These are phyloP conservation scores for Arctia plantaginis DNA, from an alignment of 2,888 invertebrate species.

Conservation along the genomic window DNA sequence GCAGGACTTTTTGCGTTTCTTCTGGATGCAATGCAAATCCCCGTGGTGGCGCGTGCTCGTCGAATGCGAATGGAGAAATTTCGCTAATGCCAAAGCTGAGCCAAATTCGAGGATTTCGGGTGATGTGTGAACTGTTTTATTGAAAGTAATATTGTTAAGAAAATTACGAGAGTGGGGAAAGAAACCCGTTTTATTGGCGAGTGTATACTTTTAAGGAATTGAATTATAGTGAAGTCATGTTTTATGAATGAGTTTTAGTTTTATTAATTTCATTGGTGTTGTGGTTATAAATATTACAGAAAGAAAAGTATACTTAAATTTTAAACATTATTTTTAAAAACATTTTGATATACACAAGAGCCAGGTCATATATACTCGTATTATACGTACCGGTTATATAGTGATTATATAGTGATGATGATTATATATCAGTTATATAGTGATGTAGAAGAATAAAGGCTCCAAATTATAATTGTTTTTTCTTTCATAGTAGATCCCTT, in stretches of 20 bases:
- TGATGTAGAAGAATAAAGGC: too few species aligned
- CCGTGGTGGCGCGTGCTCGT: constrained; percentile 56
- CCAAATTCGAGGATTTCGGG: constrained; percentile 33
- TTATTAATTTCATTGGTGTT: neutral
- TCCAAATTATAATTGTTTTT: too few species aligned
- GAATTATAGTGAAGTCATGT: neutral
- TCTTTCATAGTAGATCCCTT: neutral
- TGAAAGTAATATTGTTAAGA: constrained; percentile 8
- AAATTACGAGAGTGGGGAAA: neutral
- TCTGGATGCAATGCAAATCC: constrained; percentile 80
- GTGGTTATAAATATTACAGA: neutral
- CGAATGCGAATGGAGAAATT: constrained; percentile 75
- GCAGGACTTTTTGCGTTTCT: constrained; percentile 77
- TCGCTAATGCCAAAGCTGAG: constrained; percentile 63
- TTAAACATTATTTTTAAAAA: neutral
- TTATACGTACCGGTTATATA: too few species aligned
- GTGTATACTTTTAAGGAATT: constrained; percentile 2
- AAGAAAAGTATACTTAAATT: neutral
- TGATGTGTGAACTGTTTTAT: constrained; percentile 34
- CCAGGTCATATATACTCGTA: too few species aligned
- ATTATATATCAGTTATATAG: too few species aligned
- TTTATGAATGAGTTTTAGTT: neutral
- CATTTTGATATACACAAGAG: neutral
- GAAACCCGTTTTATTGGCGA: neutral
- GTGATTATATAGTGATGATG: too few species aligned